phyloP scores from a whole-genome alignment of 2,113 vertebrate species.

The Daphoenositta chrysoptera region DNA sequence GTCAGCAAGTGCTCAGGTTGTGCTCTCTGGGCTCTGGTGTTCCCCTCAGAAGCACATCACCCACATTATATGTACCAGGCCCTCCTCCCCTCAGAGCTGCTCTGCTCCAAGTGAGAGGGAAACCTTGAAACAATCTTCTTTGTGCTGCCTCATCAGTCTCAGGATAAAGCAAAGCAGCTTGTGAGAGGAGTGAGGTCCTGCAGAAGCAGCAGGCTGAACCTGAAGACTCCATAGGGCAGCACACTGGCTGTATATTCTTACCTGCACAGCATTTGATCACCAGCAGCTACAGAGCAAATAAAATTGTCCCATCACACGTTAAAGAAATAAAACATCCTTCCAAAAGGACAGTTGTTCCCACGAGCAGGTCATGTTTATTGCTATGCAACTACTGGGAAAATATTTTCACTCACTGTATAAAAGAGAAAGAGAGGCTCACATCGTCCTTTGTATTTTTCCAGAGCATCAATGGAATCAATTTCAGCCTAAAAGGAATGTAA shows the following conservation, averaged over 20 bases:
- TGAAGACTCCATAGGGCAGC: not conserved
- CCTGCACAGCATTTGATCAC: not conserved
- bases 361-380: not conserved
- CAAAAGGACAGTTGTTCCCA: not conserved
- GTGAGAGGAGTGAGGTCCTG: not conserved
- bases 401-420: slow-evolving; percentile 80
- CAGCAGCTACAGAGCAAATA: not conserved
- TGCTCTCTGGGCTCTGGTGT: not conserved
- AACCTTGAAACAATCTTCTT: not conserved
- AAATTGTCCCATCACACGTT: not conserved
- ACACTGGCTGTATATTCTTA: not conserved
- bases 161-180: not conserved
- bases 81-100: not conserved
- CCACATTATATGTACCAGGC: not conserved
- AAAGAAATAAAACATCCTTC: not conserved
- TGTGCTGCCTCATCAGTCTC: not conserved
- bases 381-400: not conserved
- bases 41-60: not conserved
- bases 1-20: not conserved
- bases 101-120: not conserved
- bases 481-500: slow-evolving; percentile 79
- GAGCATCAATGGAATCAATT: slow-evolving; percentile 83
- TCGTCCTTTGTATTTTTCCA: slow-evolving; percentile 85
- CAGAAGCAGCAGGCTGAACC: not conserved
- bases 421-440: slow-evolving; percentile 93